Base-by-base conservation (phyloP, 2,113 vertebrate species). In the Lethenteron reissneri region DNA sequence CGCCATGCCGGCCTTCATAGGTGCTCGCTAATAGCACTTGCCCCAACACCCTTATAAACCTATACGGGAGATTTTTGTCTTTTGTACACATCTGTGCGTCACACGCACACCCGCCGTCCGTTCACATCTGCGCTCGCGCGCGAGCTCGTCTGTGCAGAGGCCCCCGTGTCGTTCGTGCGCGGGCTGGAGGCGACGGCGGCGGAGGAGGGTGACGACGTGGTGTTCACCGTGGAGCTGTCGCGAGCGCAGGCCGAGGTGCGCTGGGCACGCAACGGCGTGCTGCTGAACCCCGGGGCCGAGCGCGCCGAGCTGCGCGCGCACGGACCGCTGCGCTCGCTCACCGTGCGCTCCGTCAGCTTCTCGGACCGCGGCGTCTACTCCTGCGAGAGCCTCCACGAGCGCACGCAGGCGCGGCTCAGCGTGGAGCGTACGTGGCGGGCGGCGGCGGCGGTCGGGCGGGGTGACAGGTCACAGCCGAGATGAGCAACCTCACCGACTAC, bases 311-410 rank as follows among this genome's bases (percentile, higher is more conserved):
- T 99, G 58, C 78, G 76, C 1, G 77, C 83, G 0, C 78, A 88
- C 4, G 84, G 84, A 60, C 70, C 74, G 1, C 83, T 78, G 72
- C 92, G 92, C 76, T 79, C 76, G 62, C 77, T 99, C 72, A 76
- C 88, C 71, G 80, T 97, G 14, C 87, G 78, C 76, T 84, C 80
- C 1, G 85, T 89, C 64, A 78, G 82, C 12, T 81, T 79, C 0
- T 76, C 83, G 1, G 92, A 99, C 72, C 81, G 89, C 0, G 94
- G 94, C 8, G 79, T 86, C 76, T 96, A 90, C n/a, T 85, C 86
- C 75, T 99, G 94, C 2, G 92, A 97, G 80, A 95, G 89, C 2
- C 83, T 89, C 1, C 85, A 96, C 10, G 92, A 99, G 78, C 92
- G 90, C 79, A 97, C 92, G 0, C 90, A 96, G 76, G 86, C 85